Percentiles rank a stretch among this genome's conserved stretches.
Evolutionary conservation across 2,797 vertebrate genomes (phyloP).

Genomic region (Geotrypetes seraphini): DNA sequence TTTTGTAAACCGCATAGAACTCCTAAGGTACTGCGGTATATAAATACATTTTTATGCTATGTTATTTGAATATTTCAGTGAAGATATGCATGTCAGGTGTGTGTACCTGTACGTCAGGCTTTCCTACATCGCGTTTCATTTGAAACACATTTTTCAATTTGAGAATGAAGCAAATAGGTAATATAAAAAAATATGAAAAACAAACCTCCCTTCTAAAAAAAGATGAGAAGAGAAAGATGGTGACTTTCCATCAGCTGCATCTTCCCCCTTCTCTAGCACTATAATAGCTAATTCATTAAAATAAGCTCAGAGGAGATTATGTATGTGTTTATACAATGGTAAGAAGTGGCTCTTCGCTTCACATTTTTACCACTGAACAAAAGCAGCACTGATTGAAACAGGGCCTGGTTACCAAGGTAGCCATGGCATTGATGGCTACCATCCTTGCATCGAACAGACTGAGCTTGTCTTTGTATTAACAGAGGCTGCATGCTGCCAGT

Average conservation of each 20-base stretch:
- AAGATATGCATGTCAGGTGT: too few relatives aligned
- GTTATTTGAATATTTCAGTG: too few relatives aligned
- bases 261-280: conserved; percentile 15
- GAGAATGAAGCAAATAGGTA: too few relatives aligned
- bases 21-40: too few relatives aligned
- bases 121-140: too few relatives aligned
- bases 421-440: conserved; percentile 5
- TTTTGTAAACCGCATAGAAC: too few relatives aligned
- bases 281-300: conserved; percentile 56
- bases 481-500: conserved; percentile 2
- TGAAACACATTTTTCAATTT: too few relatives aligned
- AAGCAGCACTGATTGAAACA: conserved; percentile 45
- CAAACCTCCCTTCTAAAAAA: conserved; percentile 9
- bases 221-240: neutral
- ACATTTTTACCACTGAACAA: conserved; percentile 42
- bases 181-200: too few relatives aligned
- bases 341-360: conserved; percentile 51
- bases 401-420: conserved; percentile 47
- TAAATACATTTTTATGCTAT: too few relatives aligned
- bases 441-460: conserved; percentile 9
- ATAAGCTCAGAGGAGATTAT: conserved; percentile 43
- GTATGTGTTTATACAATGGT: conserved; percentile 25
- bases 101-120: too few relatives aligned
- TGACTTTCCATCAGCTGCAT: conserved; percentile 25
- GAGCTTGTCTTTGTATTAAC: conserved; percentile 23